Conservation (phyloP, 1,140 invertebrate species). For the Zaprionus taronus region DNA sequence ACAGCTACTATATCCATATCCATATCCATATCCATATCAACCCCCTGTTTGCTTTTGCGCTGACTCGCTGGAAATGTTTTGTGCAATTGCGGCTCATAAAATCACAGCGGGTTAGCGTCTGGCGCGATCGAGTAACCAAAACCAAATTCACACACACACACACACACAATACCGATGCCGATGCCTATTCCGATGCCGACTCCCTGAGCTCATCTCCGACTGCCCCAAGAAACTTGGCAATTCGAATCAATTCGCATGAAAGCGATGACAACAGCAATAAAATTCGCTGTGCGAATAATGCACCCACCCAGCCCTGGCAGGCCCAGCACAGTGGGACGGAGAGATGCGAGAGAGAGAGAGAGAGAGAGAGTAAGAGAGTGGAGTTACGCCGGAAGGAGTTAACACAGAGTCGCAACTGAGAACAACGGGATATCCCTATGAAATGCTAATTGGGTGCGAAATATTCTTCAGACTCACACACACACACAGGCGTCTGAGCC, state of each 20-base stretch:
- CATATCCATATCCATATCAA: constrained; percentile 3
- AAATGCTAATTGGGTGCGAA: constrained; percentile 55
- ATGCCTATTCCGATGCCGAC: neutral
- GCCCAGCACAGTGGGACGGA: neutral
- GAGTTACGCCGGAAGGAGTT: neutral
- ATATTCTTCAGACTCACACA: neutral
- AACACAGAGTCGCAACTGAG: constrained; percentile 20
- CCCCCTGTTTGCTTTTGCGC: constrained; percentile 14
- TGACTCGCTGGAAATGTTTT: constrained; percentile 64
- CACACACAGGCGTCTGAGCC: neutral
- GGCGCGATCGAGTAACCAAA: constrained; percentile 42
- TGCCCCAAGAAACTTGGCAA: neutral
- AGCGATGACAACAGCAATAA: constrained; percentile 73
- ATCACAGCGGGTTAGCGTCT: constrained; percentile 75
- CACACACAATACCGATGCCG: neutral
- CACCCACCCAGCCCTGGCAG: constrained; percentile 14
- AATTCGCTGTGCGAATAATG: constrained; percentile 20
- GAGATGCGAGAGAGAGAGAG: neutral
- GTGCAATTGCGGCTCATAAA: constrained; percentile 81
- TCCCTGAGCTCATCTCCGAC: neutral
- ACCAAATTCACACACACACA: constrained; percentile 5
- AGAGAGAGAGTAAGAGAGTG: neutral
- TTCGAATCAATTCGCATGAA: constrained; percentile 15
- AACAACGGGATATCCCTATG: constrained; percentile 22
- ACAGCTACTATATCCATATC: no score